Evolutionary conservation across 2,113 vertebrate species (phyloP).

Genomic region (Jaculus jaculus): DNA sequence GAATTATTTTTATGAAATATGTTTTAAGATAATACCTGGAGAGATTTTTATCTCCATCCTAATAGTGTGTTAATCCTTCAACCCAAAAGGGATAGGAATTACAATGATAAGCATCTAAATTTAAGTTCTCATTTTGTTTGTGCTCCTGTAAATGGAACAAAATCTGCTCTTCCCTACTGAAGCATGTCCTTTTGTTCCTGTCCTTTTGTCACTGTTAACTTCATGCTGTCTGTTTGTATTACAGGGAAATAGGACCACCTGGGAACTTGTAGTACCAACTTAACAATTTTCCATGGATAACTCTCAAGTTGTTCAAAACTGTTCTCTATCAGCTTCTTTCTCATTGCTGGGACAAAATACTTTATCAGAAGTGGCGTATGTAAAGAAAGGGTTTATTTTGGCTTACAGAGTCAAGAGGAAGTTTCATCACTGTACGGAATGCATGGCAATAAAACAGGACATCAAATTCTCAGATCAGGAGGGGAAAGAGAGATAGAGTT

Average conservation of each 20-base stretch:
- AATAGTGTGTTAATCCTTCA: constrained; percentile 44
- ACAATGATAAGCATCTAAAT: neutral
- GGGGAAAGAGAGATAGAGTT: too few species aligned
- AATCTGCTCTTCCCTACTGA: neutral
- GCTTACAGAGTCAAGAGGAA: too few species aligned
- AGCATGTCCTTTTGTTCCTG: neutral
- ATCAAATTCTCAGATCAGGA: too few species aligned
- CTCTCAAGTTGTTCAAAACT: neutral
- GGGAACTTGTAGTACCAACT: neutral
- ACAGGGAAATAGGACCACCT: neutral
- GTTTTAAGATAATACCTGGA: neutral
- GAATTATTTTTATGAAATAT: neutral
- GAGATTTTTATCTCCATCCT: constrained; percentile 42
- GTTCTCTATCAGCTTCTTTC: too few species aligned
- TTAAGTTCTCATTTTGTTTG: neutral
- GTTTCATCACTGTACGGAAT: too few species aligned
- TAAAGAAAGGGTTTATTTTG: too few species aligned
- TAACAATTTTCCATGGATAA: neutral
- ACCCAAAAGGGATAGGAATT: neutral
- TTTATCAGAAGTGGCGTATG: too few species aligned
- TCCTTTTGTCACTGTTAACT: neutral
- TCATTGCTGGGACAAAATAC: too few species aligned
- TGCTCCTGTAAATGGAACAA: neutral
- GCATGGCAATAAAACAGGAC: too few species aligned
- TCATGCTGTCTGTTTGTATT: neutral